Evolutionary conservation across 2,797 vertebrate genomes (phyloP).

Genomic region (Darevskia mixta): DNA sequence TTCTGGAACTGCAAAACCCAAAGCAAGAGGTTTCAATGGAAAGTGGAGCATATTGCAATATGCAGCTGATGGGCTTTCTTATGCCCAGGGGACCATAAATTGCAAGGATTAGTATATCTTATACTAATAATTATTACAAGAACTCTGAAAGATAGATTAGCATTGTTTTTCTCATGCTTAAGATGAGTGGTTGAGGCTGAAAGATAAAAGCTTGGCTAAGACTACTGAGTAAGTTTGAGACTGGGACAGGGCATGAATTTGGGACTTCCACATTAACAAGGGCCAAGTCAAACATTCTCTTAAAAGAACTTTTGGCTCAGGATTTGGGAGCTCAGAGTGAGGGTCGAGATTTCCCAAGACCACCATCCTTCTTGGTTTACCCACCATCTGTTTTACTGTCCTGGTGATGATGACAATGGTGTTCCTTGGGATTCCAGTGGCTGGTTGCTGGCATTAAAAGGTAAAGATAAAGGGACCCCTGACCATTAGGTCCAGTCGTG

Average conservation of each 20-base stretch:
- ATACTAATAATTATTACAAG: neutral
- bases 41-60: neutral
- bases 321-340: neutral
- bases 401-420: no score
- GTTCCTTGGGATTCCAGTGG: neutral
- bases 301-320: neutral
- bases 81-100: neutral
- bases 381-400: no score
- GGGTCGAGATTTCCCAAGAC: neutral
- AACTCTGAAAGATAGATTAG: neutral
- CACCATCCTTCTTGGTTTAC: neutral
- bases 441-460: neutral
- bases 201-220: neutral
- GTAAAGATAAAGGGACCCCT: no score
- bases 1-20: neutral
- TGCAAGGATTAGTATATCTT: neutral
- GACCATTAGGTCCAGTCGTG: no score
- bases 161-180: neutral
- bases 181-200: neutral
- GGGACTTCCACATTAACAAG: neutral
- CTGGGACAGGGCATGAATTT: neutral
- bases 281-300: neutral
- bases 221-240: neutral
- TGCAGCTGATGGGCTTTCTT: neutral
- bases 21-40: neutral